These are phyloP conservation scores for Myioborus miniatus DNA, from an alignment of 2,797 vertebrate species.

Conservation along the genomic window DNA sequence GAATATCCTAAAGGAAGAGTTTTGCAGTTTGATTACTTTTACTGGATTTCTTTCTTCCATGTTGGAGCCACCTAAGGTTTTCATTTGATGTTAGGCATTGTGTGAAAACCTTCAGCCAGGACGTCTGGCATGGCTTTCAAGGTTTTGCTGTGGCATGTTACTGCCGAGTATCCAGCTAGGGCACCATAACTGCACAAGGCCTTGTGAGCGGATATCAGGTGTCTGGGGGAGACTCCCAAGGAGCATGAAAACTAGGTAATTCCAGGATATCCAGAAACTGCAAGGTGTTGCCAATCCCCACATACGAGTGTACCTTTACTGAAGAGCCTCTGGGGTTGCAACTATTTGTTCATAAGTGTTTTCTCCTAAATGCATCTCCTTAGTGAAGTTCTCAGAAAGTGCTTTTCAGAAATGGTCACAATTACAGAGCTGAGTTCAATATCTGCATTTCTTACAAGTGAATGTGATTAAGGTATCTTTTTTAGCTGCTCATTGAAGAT, in stretches of 20 bases:
- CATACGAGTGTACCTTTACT: background rate
- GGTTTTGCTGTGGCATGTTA: background rate
- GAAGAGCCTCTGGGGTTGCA: background rate
- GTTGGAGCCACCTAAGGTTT: background rate
- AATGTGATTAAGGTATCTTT: background rate
- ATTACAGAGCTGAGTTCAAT: background rate
- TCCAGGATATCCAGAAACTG: background rate
- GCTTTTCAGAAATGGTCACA: background rate
- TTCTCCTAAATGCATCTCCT: background rate
- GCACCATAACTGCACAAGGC: rapidly evolving
- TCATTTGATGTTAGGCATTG: background rate
- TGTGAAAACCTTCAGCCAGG: background rate
- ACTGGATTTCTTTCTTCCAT: background rate
- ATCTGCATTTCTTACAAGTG: background rate
- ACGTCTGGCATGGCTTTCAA: background rate
- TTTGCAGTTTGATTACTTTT: background rate
- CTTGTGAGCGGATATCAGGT: too few relatives aligned
- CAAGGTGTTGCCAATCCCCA: background rate
- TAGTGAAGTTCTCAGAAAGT: background rate
- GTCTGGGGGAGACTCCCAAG: background rate
- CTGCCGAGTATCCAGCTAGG: background rate
- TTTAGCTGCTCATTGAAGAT: background rate
- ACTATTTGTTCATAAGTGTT: background rate
- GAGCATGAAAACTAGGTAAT: background rate
- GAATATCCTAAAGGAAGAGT: background rate